phyloP scores from a whole-genome alignment of 2,797 vertebrate genomes.

The Sebastiscus tertius region DNA sequence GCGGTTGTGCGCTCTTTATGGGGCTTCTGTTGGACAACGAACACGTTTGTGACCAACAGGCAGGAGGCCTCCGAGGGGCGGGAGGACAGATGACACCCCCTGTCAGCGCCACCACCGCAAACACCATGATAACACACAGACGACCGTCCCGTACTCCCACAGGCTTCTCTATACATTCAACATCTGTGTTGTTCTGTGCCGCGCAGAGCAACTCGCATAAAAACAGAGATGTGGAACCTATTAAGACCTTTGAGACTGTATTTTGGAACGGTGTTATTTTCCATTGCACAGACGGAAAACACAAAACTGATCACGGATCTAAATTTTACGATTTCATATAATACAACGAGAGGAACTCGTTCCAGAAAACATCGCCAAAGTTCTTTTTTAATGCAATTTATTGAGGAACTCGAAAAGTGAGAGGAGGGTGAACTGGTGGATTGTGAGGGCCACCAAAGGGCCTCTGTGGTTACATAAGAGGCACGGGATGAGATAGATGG shows the following conservation, averaged over 20 bases:
- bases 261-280: constrained; percentile 46
- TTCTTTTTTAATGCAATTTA: constrained; percentile 39
- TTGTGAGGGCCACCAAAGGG: background rate
- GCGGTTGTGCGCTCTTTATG: constrained; percentile 20
- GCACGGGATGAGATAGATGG: background rate
- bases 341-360: constrained; percentile 7
- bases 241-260: constrained; percentile 37
- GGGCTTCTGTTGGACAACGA: constrained; percentile 47
- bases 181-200: constrained; percentile 46
- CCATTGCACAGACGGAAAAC: constrained; percentile 43
- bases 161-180: constrained; percentile 23
- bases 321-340: constrained; percentile 53
- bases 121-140: constrained; percentile 46
- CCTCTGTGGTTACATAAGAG: constrained; percentile 13
- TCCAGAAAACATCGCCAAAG: constrained; percentile 43
- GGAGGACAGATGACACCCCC: constrained; percentile 55
- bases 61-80: constrained; percentile 12
- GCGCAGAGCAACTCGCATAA: constrained; percentile 16
- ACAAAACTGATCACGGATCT: constrained; percentile 39
- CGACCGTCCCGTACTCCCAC: background rate
- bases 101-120: constrained; percentile 63
- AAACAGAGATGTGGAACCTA: constrained; percentile 55
- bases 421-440: constrained; percentile 20
- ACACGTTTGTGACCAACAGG: constrained; percentile 20
- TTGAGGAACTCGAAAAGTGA: constrained; percentile 42